Percentiles rank a stretch among this genome's conserved stretches.
These are phyloP conservation scores for Brachionus paranguensis DNA, from an alignment of 1,140 invertebrate species.

Conservation along the genomic window DNA sequence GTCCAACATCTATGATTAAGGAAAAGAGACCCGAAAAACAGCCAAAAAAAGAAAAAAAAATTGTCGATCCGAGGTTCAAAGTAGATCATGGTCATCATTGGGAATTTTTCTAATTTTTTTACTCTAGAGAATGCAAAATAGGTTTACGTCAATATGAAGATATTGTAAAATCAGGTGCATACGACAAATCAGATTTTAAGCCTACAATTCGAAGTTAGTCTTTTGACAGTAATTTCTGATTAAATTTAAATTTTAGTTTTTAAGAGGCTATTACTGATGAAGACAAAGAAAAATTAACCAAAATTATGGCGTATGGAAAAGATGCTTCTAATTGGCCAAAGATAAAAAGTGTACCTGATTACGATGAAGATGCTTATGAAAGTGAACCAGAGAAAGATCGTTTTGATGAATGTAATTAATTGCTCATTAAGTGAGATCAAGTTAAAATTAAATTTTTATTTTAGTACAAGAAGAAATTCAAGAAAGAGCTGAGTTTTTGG, in stretches of 20 bases:
- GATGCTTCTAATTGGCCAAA: constrained; percentile 5
- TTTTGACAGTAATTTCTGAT: background rate
- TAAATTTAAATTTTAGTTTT: background rate
- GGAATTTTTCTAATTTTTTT: background rate
- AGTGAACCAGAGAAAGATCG: background rate
- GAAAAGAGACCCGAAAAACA: background rate
- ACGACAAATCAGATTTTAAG: constrained; percentile 35
- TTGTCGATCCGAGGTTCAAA: background rate
- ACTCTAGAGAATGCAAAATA: background rate
- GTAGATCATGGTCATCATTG: background rate
- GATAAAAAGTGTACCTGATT: background rate
- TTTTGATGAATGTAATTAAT: constrained; percentile 35
- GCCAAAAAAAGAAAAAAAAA: background rate
- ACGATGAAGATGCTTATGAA: background rate
- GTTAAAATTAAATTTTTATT: background rate
- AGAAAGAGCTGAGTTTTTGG: constrained; percentile 28
- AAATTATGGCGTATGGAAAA: constrained; percentile 39
- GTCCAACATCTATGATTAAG: background rate
- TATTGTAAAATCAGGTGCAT: constrained; percentile 37
- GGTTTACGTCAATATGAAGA: constrained; percentile 3
- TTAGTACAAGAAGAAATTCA: constrained; percentile 26
- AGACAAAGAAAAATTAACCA: constrained; percentile 33
- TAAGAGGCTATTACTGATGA: constrained; percentile 19
- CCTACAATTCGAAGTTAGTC: background rate
- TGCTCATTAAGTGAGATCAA: background rate